Evolutionary conservation across 2,113 vertebrate genomes (phyloP).

Genomic region (Motacilla alba): DNA sequence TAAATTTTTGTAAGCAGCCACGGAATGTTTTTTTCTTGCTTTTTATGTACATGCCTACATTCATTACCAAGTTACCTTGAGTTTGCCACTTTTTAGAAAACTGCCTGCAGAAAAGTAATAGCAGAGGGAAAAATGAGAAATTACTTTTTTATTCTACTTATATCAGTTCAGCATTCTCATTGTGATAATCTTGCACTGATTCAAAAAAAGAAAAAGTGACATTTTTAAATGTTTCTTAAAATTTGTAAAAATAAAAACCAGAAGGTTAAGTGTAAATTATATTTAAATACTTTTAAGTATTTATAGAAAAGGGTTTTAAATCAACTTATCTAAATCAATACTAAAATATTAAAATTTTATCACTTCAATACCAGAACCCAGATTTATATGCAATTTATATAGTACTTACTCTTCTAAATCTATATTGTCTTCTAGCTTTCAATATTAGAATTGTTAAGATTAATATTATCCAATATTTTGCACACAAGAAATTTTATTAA

Average conservation of each 20-base stretch:
- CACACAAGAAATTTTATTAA: background rate
- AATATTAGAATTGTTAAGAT: background rate
- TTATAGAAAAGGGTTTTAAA: background rate
- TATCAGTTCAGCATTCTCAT: background rate
- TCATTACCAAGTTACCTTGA: background rate
- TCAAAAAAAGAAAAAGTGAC: background rate
- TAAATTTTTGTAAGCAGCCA: background rate
- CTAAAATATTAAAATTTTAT: background rate
- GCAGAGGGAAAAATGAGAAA: background rate
- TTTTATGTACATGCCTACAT: background rate
- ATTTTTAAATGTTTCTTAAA: background rate
- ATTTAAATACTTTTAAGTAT: background rate
- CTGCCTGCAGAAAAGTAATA: background rate
- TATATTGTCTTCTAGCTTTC: background rate
- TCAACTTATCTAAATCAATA: background rate
- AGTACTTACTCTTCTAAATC: fast-evolving
- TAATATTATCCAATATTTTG: background rate
- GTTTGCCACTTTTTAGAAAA: background rate
- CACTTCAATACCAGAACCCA: background rate
- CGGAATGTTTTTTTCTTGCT: background rate
- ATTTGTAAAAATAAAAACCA: background rate
- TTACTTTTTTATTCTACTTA: background rate
- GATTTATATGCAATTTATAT: background rate
- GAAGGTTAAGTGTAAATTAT: background rate
- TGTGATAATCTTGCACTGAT: background rate